Evolutionary conservation across 1,140 invertebrate genomes (phyloP), one percentile per base, ranked within the genome.

Genomic region (Cyclargus thomasi): DNA sequence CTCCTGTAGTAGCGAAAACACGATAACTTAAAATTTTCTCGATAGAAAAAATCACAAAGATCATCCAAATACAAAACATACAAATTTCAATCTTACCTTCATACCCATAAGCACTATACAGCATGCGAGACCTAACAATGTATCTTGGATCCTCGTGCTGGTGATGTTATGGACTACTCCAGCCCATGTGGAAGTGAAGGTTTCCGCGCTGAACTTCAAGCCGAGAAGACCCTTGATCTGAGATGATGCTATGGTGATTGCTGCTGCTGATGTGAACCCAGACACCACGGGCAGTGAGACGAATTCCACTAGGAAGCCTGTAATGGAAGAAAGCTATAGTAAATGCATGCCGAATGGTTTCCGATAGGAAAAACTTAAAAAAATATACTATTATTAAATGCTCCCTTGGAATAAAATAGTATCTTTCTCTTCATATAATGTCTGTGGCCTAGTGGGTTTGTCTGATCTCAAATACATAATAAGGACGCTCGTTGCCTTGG

Each of bases 221-320:
- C 95, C 95, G 4, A 96, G 85, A 1, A 96, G 80, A 21, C 92
- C 92, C 79, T 95, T 97, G 10, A 97, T 90, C 88, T 98, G 96
- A 1, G 95, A 94, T 22, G 94, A 94, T 0, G 94, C 95, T 67
- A 97, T 97, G 0, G 95, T 97, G 2, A 97, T 87, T 14, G 96
- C 96, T 0, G 96, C 96, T 0, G 96, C 96, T 6, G 96, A 96
- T 11, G 96, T 97, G 78, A 97, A 97, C 1, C 96, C 96, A 65
- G 94, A 95, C 29, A 97, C 96, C 0, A 97, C 96, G 16, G 96
- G 95, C 53, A 94, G 89, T 1, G 96, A 97, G 18, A 97, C 96
- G 80, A 97, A 97, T 74, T 97, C 95, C 11, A 97, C 95, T 6
- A 97, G 87, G 79, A 97, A 97, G 67, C 96, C 96, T 96, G 86